Base-by-base conservation (phyloP, 2,888 invertebrate genomes). In the Drosophila prolongata region DNA sequence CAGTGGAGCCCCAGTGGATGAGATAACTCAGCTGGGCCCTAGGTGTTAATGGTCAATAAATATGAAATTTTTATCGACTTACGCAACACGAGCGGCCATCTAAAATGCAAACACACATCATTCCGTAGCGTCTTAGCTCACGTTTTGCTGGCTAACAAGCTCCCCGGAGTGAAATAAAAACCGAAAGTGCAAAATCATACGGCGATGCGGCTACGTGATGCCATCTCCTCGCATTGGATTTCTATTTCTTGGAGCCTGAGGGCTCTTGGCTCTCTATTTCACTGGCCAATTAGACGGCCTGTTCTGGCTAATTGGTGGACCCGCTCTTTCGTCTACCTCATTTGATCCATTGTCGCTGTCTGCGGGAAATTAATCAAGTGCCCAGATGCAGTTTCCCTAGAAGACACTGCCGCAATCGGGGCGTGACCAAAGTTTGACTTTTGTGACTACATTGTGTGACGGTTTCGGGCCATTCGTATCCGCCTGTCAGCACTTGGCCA, bases 31-130 rank as follows among this genome's bases (percentile, higher is more conserved):
- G 89, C 83, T 84, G 89, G 59, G 72, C 47, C 56, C 70, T 56
- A 87, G 84, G 83, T 87, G 89, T 86, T 85, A 90, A 87, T 90
- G 90, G 90, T 89, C 84, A 81, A 90, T 90, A 90, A 90, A 90
- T 89, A 90, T 90, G 87, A 86, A 90, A 87, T 86, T 90, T 90
- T 90, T 80, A 90, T 90, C 76, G 79, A 85, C 79, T 78, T 67
- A 77, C 78, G 78, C 88, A 80, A 81, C 68, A 70, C 68, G 73
- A 61, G 40, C 44, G 44, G 66, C 61, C 78, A 87, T 84, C 87
- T 87, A 87, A 87, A 84, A 87, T 87, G 80, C 79, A 80, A 56
- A 79, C 76, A 75, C 66, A 73, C 58, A 71, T 75, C 70, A 62
- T 65, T 65, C 40, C 38, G 56, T 42, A 55, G 35, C 37, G 42